Conservation (phyloP, 2,113 vertebrate species). For the Pseudorhombus dupliciocellatus region DNA sequence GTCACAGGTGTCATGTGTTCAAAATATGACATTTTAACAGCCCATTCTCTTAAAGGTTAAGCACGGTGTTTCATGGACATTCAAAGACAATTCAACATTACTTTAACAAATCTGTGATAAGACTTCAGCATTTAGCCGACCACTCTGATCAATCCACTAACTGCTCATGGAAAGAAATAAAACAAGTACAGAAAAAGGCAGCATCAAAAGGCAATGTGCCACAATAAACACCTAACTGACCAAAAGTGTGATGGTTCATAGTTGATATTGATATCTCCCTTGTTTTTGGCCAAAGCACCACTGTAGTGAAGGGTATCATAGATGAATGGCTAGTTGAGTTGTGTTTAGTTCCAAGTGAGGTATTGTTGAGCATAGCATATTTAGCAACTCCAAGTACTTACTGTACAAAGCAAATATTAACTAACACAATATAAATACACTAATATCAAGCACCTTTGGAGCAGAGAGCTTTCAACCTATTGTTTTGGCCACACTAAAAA, state of each 20-base stretch:
- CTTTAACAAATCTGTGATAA: slow-evolving; percentile 46
- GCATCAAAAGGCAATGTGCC: slow-evolving; percentile 61
- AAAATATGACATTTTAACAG: slow-evolving; percentile 60
- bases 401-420: slow-evolving; percentile 72
- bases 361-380: slow-evolving; percentile 80
- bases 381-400: slow-evolving; percentile 72
- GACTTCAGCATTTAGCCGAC: slow-evolving; percentile 54
- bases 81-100: slow-evolving; percentile 49
- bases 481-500: slow-evolving; percentile 55
- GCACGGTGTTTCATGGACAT: slow-evolving; percentile 41
- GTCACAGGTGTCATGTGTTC: slow-evolving; percentile 59
- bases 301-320: slow-evolving; percentile 59
- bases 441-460: slow-evolving; percentile 71
- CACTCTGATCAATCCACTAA: slow-evolving; percentile 47
- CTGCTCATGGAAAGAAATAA: slow-evolving; percentile 54
- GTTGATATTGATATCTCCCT: slow-evolving; percentile 72
- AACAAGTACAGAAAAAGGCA: slow-evolving; percentile 48
- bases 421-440: slow-evolving; percentile 80
- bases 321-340: slow-evolving; percentile 82
- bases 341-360: slow-evolving; percentile 85
- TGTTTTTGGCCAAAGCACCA: slow-evolving; percentile 83
- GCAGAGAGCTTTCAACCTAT: slow-evolving; percentile 61
- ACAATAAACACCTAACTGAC: slow-evolving; percentile 60
- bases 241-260: slow-evolving; percentile 61
- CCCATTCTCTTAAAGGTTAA: slow-evolving; percentile 44